Percentiles rank a stretch among this genome's conserved stretches.
These are phyloP conservation scores for Physella acuta DNA, from an alignment of 1,140 invertebrate species.

Conservation along the genomic window DNA sequence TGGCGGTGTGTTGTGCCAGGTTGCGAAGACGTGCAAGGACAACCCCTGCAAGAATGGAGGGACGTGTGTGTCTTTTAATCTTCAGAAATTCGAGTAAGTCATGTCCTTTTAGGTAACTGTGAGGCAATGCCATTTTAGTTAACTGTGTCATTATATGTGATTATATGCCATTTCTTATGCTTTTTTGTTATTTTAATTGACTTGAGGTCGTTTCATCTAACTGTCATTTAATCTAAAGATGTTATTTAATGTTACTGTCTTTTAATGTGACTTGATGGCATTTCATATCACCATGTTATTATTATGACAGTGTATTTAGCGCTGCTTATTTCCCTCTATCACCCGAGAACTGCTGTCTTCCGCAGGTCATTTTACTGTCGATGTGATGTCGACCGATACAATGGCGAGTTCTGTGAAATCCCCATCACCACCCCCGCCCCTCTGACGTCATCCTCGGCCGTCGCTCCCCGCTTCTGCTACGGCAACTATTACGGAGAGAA, in stretches of 20 bases:
- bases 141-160: neutral
- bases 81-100: conserved; percentile 4
- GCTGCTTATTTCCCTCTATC: too few relatives aligned
- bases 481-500: conserved; percentile 26
- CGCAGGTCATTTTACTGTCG: conserved; percentile 29
- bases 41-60: conserved; percentile 78
- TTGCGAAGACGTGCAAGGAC: conserved; percentile 73
- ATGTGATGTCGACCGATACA: conserved; percentile 16
- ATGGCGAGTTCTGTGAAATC: conserved; percentile 27
- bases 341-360: too few relatives aligned
- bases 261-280: too few relatives aligned
- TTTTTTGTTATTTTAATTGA: neutral
- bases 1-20: conserved; percentile 24
- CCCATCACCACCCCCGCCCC: conserved; percentile 17
- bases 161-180: neutral
- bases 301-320: too few relatives aligned
- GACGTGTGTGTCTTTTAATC: conserved; percentile 65
- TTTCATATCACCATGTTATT: too few relatives aligned
- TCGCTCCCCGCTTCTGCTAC: conserved; percentile 6
- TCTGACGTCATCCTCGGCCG: neutral
- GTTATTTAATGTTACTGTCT: too few relatives aligned
- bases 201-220: too few relatives aligned
- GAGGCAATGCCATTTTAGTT: too few relatives aligned
- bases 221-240: too few relatives aligned
- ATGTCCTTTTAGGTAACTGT: too few relatives aligned